These are phyloP conservation scores for Promerops cafer DNA, from an alignment of 2,113 vertebrate species.

Conservation along the genomic window DNA sequence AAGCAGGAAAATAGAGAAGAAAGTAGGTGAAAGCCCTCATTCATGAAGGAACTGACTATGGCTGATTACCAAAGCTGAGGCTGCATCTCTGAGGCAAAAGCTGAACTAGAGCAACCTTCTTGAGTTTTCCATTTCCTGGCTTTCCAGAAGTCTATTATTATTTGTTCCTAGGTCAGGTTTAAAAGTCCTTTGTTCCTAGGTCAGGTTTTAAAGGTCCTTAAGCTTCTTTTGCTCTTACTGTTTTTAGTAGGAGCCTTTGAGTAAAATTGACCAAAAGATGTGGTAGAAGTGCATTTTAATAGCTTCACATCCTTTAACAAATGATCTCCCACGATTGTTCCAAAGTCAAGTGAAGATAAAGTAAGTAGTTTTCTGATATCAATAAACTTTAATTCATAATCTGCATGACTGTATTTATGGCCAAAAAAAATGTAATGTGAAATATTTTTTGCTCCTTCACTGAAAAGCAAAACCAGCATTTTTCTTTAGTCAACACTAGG, in stretches of 20 bases:
- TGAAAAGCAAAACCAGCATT: not conserved
- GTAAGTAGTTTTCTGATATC: not conserved
- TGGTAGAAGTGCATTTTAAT: not conserved
- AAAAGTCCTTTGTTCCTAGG: not conserved
- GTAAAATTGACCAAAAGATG: not conserved
- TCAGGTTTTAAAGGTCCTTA: not conserved
- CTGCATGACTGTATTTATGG: not conserved
- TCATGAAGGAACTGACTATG: not conserved
- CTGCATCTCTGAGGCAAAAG: not conserved
- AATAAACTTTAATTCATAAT: not conserved
- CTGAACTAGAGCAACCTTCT: not conserved
- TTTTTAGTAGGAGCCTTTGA: not conserved
- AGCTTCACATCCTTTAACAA: not conserved
- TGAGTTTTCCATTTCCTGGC: not conserved
- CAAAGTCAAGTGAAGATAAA: not conserved
- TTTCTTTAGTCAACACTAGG: not conserved
- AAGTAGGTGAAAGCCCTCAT: not conserved
- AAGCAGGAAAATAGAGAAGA: not conserved
- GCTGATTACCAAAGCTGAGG: not conserved
- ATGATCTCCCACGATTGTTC: fast-evolving
- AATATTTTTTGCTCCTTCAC: not conserved
- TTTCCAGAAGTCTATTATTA: not conserved
- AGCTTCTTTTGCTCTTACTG: not conserved
- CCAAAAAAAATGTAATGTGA: not conserved
- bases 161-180: not conserved